phyloP scores from a whole-genome alignment of 2,113 vertebrate species.

The Odocoileus virginianus region DNA sequence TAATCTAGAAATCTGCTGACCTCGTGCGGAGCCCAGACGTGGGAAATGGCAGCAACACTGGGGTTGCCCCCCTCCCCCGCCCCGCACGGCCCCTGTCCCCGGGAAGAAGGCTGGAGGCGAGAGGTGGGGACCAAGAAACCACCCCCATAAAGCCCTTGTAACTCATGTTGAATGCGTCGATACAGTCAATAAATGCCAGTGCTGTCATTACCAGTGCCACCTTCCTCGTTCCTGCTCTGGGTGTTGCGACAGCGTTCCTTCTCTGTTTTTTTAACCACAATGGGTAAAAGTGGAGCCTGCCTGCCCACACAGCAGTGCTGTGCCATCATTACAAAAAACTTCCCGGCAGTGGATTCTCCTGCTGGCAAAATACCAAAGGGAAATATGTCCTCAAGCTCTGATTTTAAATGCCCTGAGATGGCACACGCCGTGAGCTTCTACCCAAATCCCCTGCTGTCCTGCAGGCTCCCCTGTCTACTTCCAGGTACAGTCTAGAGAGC shows the following conservation, averaged over 20 bases:
- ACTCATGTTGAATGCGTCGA: accelerated
- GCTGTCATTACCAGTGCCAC: accelerated
- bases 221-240: background rate
- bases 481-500: background rate
- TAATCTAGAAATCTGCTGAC: background rate
- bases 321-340: background rate
- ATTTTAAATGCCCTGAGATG: background rate
- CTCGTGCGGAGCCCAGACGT: accelerated
- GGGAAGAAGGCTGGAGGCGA: background rate
- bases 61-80: too few relatives aligned
- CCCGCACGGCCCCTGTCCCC: background rate
- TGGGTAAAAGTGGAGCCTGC: too few relatives aligned
- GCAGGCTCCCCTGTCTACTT: background rate
- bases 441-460: background rate
- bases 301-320: too few relatives aligned
- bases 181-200: accelerated
- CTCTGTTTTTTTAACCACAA: background rate
- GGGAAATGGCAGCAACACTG: background rate
- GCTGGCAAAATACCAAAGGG: background rate
- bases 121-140: background rate
- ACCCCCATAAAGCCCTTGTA: background rate
- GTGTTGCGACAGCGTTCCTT: background rate
- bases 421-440: accelerated
- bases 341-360: background rate
- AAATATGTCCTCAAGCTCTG: background rate